Evolutionary conservation across 2,888 invertebrate species (phyloP).

Genomic region (Hololepta plana): DNA sequence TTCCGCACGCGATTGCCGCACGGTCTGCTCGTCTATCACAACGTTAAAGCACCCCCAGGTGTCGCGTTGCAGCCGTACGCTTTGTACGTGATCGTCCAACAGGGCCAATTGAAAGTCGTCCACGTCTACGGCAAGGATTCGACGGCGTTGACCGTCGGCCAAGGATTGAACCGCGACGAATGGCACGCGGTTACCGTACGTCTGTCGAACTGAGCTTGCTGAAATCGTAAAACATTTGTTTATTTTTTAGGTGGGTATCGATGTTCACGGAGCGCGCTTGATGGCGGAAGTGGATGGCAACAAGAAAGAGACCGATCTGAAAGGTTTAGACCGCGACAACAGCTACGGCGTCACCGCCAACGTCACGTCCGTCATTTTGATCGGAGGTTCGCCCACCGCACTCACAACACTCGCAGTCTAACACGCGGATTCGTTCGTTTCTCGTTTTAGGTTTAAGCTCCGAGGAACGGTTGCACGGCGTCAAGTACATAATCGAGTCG

Average conservation of each 20-base stretch:
- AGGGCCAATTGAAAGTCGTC: slow-evolving; percentile 80
- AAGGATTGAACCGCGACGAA: slow-evolving; percentile 73
- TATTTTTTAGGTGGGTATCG: slow-evolving; percentile 45
- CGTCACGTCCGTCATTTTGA: slow-evolving; percentile 70
- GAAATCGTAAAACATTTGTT: slow-evolving; percentile 3
- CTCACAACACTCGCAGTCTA: neutral
- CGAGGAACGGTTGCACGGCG: slow-evolving; percentile 73
- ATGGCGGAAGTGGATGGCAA: slow-evolving; percentile 74
- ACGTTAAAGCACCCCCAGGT: slow-evolving; percentile 71
- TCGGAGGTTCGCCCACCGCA: slow-evolving; percentile 45
- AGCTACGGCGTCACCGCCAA: slow-evolving; percentile 78
- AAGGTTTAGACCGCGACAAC: slow-evolving; percentile 66
- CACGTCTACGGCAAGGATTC: slow-evolving; percentile 81
- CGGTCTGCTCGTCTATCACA: slow-evolving; percentile 76
- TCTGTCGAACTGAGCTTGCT: slow-evolving; percentile 7
- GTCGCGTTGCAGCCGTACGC: slow-evolving; percentile 71
- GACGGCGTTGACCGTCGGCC: slow-evolving; percentile 69
- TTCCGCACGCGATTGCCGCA: slow-evolving; percentile 78
- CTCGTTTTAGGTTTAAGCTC: slow-evolving; percentile 53
- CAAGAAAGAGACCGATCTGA: slow-evolving; percentile 63
- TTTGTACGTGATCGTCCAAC: slow-evolving; percentile 78
- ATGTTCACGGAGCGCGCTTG: slow-evolving; percentile 68
- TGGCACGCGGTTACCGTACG: slow-evolving; percentile 75
- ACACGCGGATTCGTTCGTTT: slow-evolving; percentile 4
- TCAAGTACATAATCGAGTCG: slow-evolving; percentile 83